These are phyloP conservation scores for Zhengitettix transpicula DNA, from an alignment of 2,888 invertebrate genomes.

Conservation along the genomic window DNA sequence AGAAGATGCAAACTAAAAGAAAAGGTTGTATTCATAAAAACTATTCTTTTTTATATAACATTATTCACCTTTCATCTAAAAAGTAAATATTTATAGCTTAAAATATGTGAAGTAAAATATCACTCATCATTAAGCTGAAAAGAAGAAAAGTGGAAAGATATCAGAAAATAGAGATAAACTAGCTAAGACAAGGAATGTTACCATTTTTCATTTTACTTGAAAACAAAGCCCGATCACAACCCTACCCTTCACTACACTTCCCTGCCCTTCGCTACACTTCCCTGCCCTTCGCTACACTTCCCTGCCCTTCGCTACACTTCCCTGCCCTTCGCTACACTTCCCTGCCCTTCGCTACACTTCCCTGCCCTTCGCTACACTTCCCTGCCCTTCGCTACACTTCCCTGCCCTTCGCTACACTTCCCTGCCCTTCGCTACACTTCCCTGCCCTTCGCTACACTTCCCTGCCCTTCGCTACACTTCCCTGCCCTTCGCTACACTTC, in stretches of 20 bases:
- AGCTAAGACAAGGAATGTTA: too few species aligned
- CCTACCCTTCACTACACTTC: neutral
- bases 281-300: neutral
- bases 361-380: neutral
- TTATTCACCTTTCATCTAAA: neutral
- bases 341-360: neutral
- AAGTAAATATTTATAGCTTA: neutral
- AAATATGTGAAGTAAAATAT: neutral
- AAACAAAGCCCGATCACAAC: too few species aligned
- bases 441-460: neutral
- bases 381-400: neutral
- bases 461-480: neutral
- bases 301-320: neutral
- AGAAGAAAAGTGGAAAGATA: too few species aligned
- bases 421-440: conserved; percentile 15
- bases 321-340: neutral
- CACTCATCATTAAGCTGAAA: neutral
- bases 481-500: neutral
- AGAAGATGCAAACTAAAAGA: conserved; percentile 27
- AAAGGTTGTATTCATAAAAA: conserved; percentile 6
- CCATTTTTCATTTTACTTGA: too few species aligned
- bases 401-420: neutral
- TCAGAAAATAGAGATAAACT: neutral
- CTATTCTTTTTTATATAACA: neutral
- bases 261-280: neutral